These are phyloP conservation scores for Homarus gammarus DNA, from an alignment of 2,888 invertebrate species.

Conservation along the genomic window DNA sequence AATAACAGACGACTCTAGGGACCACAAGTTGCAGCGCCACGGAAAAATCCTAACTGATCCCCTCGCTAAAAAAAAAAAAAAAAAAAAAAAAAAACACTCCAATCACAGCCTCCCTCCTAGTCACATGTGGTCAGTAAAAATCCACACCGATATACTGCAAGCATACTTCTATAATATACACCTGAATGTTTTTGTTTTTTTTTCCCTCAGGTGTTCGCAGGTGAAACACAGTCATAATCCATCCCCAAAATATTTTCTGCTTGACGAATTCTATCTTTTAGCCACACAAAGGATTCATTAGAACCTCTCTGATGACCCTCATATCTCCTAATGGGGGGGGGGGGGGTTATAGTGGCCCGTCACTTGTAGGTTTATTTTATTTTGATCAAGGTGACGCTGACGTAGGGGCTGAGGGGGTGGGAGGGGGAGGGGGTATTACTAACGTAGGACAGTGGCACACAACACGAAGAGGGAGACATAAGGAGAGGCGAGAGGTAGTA, in stretches of 20 bases:
- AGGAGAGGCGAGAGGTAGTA: neutral
- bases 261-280: too few species aligned
- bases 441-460: too few species aligned
- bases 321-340: too few species aligned
- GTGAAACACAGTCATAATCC: neutral
- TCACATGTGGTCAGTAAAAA: neutral
- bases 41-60: slow-evolving; percentile 6
- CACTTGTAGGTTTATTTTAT: too few species aligned
- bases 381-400: too few species aligned
- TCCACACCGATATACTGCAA: neutral
- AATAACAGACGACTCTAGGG: slow-evolving; percentile 37
- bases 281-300: too few species aligned
- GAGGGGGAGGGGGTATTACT: too few species aligned
- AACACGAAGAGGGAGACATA: neutral
- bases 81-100: neutral
- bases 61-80: neutral
- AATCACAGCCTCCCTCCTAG: neutral
- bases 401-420: too few species aligned
- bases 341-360: too few species aligned
- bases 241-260: too few species aligned
- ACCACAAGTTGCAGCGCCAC: neutral
- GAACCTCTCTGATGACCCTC: too few species aligned
- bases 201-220: neutral
- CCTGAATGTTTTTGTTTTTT: too few species aligned
- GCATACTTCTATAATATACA: neutral